Evolutionary conservation across 2,113 vertebrate genomes (phyloP), one percentile per base, ranked within the genome.

Genomic region (Megalops atlanticus): DNA sequence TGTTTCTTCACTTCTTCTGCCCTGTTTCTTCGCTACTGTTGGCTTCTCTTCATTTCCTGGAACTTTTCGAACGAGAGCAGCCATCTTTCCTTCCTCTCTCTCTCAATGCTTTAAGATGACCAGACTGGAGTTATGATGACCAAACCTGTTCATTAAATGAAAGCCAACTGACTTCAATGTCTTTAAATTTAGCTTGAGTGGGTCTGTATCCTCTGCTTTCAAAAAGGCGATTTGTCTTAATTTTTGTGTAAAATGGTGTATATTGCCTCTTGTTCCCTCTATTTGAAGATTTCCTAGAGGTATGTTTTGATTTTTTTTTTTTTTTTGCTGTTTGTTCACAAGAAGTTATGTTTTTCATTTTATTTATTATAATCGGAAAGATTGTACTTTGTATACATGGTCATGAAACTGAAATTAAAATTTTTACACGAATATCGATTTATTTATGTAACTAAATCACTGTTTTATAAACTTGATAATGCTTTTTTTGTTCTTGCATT

Each of bases 371-470:
- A 91, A 93, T 96, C 95, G 94, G 89, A 96, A 93, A 64, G 95
- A 96, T 97, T 98, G 96, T 97, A 97, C 94, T 94, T 94, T 96
- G 95, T 97, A 96, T 93, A 96, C 97, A 95, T 96, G 95, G 96
- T 99, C 96, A 98, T 98, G 96, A 97, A 97, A 96, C 96, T 96
- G 94, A 98, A 98, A 98, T 97, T 98, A 96, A 99, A 94, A 99
- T 99, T 99, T 99, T 96, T 99, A 99, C 96, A 96, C 95, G 96
- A 95, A 99, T 99, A 99, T 96, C 96, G 96, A 98, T 98, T 99
- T 99, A 98, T 99, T 98, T 98, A 99, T 99, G 97, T 98, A 97
- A 98, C 96, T 97, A 97, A 99, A 97, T 99, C 96, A 96, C 97
- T 97, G 97, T 99, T 99, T 98, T 99, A 96, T 98, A 98, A 97